Conservation (phyloP, 2,888 invertebrate species). For the Cephus runcator region DNA sequence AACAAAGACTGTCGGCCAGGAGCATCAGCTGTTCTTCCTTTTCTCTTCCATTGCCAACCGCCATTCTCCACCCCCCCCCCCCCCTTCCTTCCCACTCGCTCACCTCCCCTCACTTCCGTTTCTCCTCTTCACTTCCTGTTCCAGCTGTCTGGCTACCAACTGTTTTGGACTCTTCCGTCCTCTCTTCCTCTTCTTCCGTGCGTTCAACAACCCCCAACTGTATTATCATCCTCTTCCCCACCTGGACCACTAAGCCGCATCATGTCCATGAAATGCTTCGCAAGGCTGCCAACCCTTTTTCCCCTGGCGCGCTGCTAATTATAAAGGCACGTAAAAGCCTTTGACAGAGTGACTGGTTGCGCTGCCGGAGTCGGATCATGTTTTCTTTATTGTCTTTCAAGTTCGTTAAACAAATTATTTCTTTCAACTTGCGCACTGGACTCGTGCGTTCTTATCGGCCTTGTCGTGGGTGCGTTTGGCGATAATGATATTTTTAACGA, state of each 20-base stretch:
- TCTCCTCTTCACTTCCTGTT: background rate
- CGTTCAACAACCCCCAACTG: background rate
- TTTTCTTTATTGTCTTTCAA: background rate
- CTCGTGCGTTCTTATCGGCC: background rate
- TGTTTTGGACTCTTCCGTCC: background rate
- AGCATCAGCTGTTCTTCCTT: background rate
- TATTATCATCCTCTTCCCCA: background rate
- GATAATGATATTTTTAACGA: background rate
- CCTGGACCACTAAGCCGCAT: background rate
- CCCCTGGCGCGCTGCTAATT: background rate
- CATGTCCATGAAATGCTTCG: background rate
- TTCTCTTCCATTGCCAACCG: background rate
- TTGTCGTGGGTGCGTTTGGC: background rate
- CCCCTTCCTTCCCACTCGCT: no score
- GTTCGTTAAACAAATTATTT: background rate
- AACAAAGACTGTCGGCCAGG: slow-evolving; percentile 4
- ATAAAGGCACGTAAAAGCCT: background rate
- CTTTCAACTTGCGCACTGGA: background rate
- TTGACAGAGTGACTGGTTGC: background rate
- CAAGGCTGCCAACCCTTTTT: background rate
- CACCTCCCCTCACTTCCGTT: background rate
- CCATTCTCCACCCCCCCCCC: no score
- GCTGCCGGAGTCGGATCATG: background rate
- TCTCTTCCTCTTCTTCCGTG: background rate
- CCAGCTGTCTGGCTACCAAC: background rate